Conservation (phyloP, 2,888 invertebrate species). For the Sympetrum striolatum region DNA sequence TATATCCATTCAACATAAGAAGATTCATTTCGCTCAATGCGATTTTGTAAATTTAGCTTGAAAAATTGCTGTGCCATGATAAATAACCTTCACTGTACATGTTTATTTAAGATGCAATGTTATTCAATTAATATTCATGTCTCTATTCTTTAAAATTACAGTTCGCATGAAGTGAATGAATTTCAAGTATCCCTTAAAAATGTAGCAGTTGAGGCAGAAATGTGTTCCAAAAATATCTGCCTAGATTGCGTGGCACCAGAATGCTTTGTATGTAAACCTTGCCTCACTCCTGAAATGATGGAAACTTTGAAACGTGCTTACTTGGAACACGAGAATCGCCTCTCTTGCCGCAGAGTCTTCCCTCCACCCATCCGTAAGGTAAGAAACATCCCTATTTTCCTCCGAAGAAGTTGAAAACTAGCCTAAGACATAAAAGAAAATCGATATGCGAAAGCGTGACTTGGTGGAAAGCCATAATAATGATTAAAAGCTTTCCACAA, state of each 20-base stretch:
- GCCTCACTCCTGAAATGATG: conserved; percentile 69
- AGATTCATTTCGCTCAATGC: too few relatives aligned
- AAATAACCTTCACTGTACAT: too few relatives aligned
- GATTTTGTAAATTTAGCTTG: too few relatives aligned
- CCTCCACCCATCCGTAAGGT: conserved; percentile 67
- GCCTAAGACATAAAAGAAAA: neutral
- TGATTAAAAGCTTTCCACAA: neutral
- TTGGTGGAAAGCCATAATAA: too few relatives aligned
- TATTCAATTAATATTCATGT: too few relatives aligned
- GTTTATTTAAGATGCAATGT: too few relatives aligned
- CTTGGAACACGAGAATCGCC: conserved; percentile 79
- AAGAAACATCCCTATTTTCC: neutral
- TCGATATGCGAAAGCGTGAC: too few relatives aligned
- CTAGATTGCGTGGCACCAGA: conserved; percentile 70
- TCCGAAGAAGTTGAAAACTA: neutral
- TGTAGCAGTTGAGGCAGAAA: conserved; percentile 74
- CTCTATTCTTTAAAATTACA: neutral
- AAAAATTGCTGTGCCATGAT: too few relatives aligned
- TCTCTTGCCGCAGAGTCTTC: conserved; percentile 81
- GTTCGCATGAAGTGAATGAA: conserved; percentile 59
- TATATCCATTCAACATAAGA: too few relatives aligned
- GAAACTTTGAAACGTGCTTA: conserved; percentile 72
- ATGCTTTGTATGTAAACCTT: conserved; percentile 82
- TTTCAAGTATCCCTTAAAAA: conserved; percentile 82
- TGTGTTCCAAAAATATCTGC: conserved; percentile 66